These are phyloP conservation scores for Poeciliopsis gracilis DNA, from an alignment of 2,797 vertebrate species.

Conservation along the genomic window DNA sequence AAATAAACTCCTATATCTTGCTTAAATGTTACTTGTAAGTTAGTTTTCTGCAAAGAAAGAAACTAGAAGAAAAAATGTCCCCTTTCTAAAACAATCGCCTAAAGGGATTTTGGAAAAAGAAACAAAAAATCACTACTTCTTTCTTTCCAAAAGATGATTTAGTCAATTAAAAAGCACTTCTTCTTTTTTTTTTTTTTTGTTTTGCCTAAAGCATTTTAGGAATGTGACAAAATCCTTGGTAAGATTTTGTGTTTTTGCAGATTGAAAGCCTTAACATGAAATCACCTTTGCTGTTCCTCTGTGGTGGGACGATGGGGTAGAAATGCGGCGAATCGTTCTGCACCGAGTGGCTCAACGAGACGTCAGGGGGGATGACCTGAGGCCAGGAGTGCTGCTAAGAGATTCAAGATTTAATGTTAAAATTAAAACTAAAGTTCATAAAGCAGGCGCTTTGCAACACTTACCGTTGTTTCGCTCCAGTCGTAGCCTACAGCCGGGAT, in stretches of 20 bases:
- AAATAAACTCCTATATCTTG: too few relatives aligned
- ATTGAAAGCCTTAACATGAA: neutral
- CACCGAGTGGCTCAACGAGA: conserved; percentile 58
- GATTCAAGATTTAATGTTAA: conserved; percentile 4
- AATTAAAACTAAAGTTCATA: neutral
- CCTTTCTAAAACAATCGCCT: too few relatives aligned
- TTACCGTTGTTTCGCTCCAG: conserved; percentile 86
- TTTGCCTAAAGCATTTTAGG: too few relatives aligned
- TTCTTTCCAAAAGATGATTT: too few relatives aligned
- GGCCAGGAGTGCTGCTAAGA: conserved; percentile 72
- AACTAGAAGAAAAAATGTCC: too few relatives aligned
- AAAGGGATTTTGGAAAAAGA: too few relatives aligned
- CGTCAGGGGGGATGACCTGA: conserved; percentile 72
- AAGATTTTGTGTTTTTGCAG: neutral
- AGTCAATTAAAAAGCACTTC: neutral
- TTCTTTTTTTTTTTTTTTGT: too few relatives aligned
- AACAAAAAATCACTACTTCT: too few relatives aligned
- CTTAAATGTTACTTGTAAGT: too few relatives aligned
- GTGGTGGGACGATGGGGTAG: conserved; percentile 74
- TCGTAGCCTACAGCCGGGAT: conserved; percentile 69
- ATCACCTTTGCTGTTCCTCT: conserved; percentile 88
- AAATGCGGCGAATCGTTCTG: conserved; percentile 76
- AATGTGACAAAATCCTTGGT: too few relatives aligned
- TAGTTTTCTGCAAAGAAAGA: too few relatives aligned
- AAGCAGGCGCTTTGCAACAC: conserved; percentile 31